Percentiles rank a stretch among this genome's conserved stretches.
phyloP scores from a whole-genome alignment of 2,888 invertebrate species.

The Athalia rosae region DNA sequence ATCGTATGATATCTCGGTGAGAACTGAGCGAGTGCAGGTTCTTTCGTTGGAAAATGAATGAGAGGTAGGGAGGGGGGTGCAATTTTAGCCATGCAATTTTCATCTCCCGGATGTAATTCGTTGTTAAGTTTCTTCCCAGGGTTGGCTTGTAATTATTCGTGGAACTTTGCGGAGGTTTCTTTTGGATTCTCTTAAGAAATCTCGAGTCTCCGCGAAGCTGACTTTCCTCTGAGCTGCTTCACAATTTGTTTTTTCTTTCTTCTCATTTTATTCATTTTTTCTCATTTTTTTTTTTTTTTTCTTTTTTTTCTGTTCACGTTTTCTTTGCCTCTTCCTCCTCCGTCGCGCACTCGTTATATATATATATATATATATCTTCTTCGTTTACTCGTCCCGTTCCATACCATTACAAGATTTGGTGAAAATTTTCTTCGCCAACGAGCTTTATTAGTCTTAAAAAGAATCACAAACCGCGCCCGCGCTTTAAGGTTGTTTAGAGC shows the following conservation, averaged over 20 bases:
- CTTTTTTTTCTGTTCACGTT: too few relatives aligned
- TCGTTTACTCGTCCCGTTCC: background rate
- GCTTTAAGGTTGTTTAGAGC: background rate
- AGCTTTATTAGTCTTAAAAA: constrained; percentile 1
- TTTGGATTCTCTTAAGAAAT: constrained; percentile 22
- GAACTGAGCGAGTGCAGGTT: too few relatives aligned
- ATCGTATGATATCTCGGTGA: too few relatives aligned
- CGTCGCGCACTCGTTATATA: background rate
- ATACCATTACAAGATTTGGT: background rate
- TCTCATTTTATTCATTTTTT: background rate
- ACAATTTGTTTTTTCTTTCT: background rate
- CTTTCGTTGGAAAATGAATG: too few relatives aligned
- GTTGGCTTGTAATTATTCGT: constrained; percentile 29
- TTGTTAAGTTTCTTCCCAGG: constrained; percentile 4
- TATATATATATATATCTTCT: too few relatives aligned
- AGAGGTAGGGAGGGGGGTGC: background rate
- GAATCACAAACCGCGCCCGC: background rate
- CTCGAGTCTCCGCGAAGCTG: background rate
- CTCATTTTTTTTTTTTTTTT: too few relatives aligned
- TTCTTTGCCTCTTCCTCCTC: background rate
- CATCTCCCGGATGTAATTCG: constrained; percentile 22
- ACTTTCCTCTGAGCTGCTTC: background rate
- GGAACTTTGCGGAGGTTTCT: constrained; percentile 1
- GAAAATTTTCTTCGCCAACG: background rate
- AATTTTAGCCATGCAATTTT: background rate